phyloP scores from a whole-genome alignment of 2,113 vertebrate genomes.

The Phylloscopus trochilus region DNA sequence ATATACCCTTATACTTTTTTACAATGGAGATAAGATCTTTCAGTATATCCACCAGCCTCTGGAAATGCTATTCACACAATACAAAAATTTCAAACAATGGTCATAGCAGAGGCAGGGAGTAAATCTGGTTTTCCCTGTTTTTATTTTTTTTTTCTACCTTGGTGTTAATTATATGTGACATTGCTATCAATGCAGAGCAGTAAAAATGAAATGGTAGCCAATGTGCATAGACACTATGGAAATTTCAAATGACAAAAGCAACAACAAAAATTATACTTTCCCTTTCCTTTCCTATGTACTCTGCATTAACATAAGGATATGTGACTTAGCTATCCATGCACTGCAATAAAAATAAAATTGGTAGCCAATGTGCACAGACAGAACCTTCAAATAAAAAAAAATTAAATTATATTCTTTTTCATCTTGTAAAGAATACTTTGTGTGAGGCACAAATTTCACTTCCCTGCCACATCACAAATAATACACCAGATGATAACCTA shows the following conservation, averaged over 20 bases:
- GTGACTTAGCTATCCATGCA: constrained; percentile 50
- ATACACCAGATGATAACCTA: background rate
- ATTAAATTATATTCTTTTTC: constrained; percentile 38
- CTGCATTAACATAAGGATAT: constrained; percentile 49
- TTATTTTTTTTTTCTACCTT: constrained; percentile 29
- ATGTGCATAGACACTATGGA: constrained; percentile 62
- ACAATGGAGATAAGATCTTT: background rate
- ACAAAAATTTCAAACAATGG: constrained; percentile 16
- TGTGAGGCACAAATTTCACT: constrained; percentile 41
- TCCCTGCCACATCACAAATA: constrained; percentile 27
- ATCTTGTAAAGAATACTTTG: constrained; percentile 28
- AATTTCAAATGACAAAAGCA: constrained; percentile 60
- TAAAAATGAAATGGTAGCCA: constrained; percentile 67
- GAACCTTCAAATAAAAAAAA: constrained; percentile 60
- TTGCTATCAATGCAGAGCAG: constrained; percentile 40
- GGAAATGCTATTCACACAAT: background rate
- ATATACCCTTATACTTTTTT: background rate
- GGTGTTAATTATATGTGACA: constrained; percentile 66
- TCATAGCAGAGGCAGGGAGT: background rate
- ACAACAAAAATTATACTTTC: constrained; percentile 67
- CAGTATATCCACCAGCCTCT: background rate
- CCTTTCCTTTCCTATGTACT: constrained; percentile 39
- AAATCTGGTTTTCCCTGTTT: background rate
- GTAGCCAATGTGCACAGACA: constrained; percentile 45
- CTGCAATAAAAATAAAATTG: constrained; percentile 62